Base-by-base conservation (phyloP, 2,888 invertebrate species). In the Flabesymbios commensalis region DNA sequence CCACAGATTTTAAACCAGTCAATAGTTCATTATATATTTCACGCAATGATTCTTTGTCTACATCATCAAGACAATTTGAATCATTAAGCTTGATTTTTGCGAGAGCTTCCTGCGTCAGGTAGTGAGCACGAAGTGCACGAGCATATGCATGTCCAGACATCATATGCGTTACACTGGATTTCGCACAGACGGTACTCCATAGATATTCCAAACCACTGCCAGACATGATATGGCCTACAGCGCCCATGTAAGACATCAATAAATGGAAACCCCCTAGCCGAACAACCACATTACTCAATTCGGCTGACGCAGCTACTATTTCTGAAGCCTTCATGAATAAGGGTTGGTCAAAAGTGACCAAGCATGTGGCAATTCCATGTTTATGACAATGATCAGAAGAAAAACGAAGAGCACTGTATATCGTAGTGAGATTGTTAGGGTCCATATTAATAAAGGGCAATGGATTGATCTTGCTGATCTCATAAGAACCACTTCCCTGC, bases 261-360 rank as follows among this genome's bases (percentile, higher is more conserved):
- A 45, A 24, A 22, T 45, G 45, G 45, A 45, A 45, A n/a, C 45
- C 45, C 7, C 45, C 45, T 19, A 45, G 45, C 7, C 45, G 45
- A 14, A 10, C 45, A 45, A 45, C 10, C 17, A 45, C 24, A 19
- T 45, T 45, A 7, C 22, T 45, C 24, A 45, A 24, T 19, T 45
- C 45, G 10, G 10, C n/a, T 45, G 10, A 14, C 7, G 45, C 45
- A n/a, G 45, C 14, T 45, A 45, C 45, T n/a, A 45, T 45, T 22
- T 45, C 45, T n/a, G 45, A 14, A 22, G 45, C 45, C 45, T 45
- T 10, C 7, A 45, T 45, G 45, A 19, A 45, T 10, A 45, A 22
- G 24, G 45, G 45, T 22, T 45, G 45, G 45, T 45, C 45, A 45
- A 45, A 45, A 19, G 45, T 45, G 10, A 45, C 24, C n/a, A n/a